Evolutionary conservation across 2,113 vertebrate species (phyloP), one percentile per base, ranked within the genome.

Genomic region (Gymnobelideus leadbeateri): DNA sequence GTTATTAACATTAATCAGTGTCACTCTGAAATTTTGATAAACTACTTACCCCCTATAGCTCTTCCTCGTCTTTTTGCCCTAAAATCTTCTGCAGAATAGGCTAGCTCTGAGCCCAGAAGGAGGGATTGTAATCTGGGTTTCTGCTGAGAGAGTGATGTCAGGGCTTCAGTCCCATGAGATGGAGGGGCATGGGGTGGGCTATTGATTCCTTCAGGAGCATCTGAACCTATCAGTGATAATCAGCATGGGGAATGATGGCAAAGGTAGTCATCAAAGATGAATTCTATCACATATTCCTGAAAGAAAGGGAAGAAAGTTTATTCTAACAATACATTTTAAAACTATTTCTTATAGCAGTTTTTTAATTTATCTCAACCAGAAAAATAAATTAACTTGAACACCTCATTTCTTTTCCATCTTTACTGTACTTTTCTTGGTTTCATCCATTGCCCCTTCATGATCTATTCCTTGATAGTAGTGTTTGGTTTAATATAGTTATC

Each of bases 101-200:
- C 19, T 53, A 93, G 46, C 0, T 6, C 55, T 37, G 57, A 96
- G 7, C 21, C 28, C 51, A 43, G 54, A 93, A 68, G 24, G 84
- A 90, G 26, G 77, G 91, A 93, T 49, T 96, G 53, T 49, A 54
- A 52, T 89, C 28, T 91, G 46, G 51, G 16, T 19, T 51, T 94
- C 31, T 43, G 51, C 93, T 51, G 90, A 53, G 21, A 91, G 92
- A 93, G 89, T 77, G 89, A 68, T 54, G 7, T 93, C 51, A 47
- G 91, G 55, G 16, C 26, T 96, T 8, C 23, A 93, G 51, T 93
- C 37, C 89, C 50, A 26, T 95, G n/a, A 96, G 90, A 57, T 89
- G 9, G 92, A 68, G 55, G 28, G n/a, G 47, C 91, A 93, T 16
- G 47, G 61, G 37, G 31, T 19, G 37, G 57, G 31, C 37, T 77